Evolutionary conservation across 1,140 invertebrate species (phyloP).

Genomic region (Lordiphosa mommai): DNA sequence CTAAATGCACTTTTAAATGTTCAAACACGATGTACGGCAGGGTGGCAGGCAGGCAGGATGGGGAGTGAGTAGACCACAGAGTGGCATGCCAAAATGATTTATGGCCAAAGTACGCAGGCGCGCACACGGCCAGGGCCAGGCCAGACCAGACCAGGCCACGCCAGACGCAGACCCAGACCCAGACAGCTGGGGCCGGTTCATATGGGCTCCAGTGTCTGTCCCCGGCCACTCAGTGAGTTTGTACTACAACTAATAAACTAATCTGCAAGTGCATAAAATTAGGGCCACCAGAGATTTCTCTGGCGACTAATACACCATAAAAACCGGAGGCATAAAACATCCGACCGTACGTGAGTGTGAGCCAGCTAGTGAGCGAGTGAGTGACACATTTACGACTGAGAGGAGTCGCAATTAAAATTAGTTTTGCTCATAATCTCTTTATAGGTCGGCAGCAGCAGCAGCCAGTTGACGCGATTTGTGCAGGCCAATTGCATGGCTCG

Average conservation of each 20-base stretch:
- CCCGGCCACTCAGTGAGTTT: slow-evolving; percentile 61
- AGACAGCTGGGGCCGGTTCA: neutral
- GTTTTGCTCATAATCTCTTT: slow-evolving; percentile 74
- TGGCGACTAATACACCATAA: slow-evolving; percentile 52
- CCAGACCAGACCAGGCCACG: slow-evolving; percentile 7
- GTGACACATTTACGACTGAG: slow-evolving; percentile 72
- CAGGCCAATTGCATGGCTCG: slow-evolving; percentile 69
- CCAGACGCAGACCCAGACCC: slow-evolving; percentile 1
- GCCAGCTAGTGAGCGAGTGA: slow-evolving; percentile 35
- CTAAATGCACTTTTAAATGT: slow-evolving; percentile 79
- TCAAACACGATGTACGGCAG: slow-evolving; percentile 56
- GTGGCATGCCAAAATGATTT: slow-evolving; percentile 77
- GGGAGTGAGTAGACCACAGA: slow-evolving; percentile 38
- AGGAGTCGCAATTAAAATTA: slow-evolving; percentile 65
- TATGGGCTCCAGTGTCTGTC: slow-evolving; percentile 1
- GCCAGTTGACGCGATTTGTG: slow-evolving; percentile 44
- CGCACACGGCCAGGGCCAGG: slow-evolving; percentile 59
- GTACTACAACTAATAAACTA: slow-evolving; percentile 77
- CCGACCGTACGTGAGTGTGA: slow-evolving; percentile 10
- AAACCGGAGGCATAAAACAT: slow-evolving; percentile 35
- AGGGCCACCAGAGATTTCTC: slow-evolving; percentile 63
- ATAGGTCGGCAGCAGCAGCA: slow-evolving; percentile 37
- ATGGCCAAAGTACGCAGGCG: slow-evolving; percentile 74
- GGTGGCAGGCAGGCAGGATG: neutral
- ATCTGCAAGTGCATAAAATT: slow-evolving; percentile 78